Evolutionary conservation across 2,113 vertebrate species (phyloP), one percentile per base, ranked within the genome.

Genomic region (Dromas ardeola): DNA sequence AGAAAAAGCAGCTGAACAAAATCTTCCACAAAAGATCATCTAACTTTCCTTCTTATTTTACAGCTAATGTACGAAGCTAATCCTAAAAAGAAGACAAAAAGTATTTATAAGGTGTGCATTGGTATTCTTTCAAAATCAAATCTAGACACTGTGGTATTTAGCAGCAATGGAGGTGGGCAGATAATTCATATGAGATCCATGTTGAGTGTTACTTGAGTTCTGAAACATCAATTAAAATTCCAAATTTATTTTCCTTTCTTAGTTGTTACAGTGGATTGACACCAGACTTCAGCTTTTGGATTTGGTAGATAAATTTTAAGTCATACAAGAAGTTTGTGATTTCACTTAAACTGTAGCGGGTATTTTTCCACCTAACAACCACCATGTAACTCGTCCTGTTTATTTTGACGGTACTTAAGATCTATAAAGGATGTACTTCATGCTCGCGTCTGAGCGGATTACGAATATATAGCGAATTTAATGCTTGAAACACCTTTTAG

Each of bases 81-180:
- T 97, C 99, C 99, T 93, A 99, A 99, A 98, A 99, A 99, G 98
- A 99, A 99, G 98, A 99, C 99, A 93, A 99, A 99, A 98, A 99
- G 99, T 98, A 99, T 99, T 95, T 99, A 99, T 97, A 99, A 99
- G 99, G 99, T 99, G 97, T 91, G 88, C 76, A 85, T 97, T 97
- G 96, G 96, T 95, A 97, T 98, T 97, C 95, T 98, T 97, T 97
- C 95, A 93, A 97, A 96, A 97, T 95, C 97, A 98, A 97, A 97
- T 97, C 67, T 94, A 95, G 94, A 96, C 81, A 91, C 96, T 96
- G 91, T 96, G 95, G 83, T 97, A 97, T 95, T 97, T 97, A 95
- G 95, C 94, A 95, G 89, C 94, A 93, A 95, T 96, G 95, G 97
- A 97, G 95, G 97, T 97, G 96, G 97, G 91, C 94, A 97, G 95